Conservation (phyloP, 2,113 vertebrate species). For the Tragelaphus strepsiceros region DNA sequence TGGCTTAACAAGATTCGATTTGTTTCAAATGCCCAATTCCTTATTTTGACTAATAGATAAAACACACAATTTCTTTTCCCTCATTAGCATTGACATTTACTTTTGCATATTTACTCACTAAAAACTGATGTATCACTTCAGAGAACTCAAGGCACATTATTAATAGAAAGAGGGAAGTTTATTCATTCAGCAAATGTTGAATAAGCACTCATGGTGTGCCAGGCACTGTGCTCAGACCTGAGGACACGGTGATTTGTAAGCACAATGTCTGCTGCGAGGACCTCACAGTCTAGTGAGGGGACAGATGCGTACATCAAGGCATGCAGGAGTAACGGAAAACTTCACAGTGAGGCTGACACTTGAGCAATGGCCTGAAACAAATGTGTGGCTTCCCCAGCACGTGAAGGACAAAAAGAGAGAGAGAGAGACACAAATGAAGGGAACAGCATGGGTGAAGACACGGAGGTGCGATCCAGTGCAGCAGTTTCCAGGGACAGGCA, state of each 20-base stretch:
- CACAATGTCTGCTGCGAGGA: background rate
- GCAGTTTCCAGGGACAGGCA: background rate
- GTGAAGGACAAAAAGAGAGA: background rate
- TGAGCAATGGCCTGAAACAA: background rate
- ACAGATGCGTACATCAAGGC: background rate
- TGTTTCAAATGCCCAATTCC: background rate
- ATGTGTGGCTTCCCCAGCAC: background rate
- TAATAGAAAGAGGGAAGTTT: background rate
- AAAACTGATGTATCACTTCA: background rate
- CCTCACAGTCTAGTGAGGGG: background rate
- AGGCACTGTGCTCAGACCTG: background rate
- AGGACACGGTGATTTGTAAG: background rate
- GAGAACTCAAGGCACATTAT: background rate
- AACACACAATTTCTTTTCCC: background rate
- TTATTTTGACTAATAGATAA: constrained; percentile 4
- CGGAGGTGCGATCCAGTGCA: background rate
- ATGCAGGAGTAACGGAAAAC: background rate
- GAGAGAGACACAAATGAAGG: fast-evolving
- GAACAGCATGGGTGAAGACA: background rate
- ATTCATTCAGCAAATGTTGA: background rate
- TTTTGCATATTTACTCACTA: background rate
- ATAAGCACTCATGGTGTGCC: background rate
- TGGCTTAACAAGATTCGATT: background rate
- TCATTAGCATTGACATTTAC: background rate
- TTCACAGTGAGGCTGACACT: background rate